Percentiles rank a stretch among this genome's conserved stretches.
Evolutionary conservation across 2,797 vertebrate genomes (phyloP).

Genomic region (Rallus crepitans): DNA sequence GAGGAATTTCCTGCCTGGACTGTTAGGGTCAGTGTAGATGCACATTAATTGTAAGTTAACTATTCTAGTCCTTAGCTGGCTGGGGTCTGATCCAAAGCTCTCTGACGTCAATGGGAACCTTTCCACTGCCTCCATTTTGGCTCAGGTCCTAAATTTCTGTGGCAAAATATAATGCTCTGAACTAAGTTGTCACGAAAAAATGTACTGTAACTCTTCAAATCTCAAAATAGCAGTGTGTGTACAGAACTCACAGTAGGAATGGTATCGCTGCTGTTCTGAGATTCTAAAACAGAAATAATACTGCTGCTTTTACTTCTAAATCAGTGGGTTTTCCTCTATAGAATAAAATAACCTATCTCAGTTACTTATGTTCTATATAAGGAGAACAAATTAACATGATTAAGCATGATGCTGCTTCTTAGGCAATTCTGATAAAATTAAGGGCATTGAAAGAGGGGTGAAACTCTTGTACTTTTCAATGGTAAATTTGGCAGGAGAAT

Average conservation of each 20-base stretch:
- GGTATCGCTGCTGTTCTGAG: neutral
- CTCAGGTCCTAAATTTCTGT: conserved; percentile 39
- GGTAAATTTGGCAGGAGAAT: neutral
- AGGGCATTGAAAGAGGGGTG: neutral
- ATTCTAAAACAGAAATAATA: neutral
- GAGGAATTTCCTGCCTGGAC: neutral
- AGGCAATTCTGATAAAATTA: conserved; percentile 25
- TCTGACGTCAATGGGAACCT: conserved; percentile 57
- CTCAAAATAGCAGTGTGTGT: conserved; percentile 34
- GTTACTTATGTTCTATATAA: neutral
- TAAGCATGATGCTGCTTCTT: neutral
- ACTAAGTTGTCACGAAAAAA: conserved; percentile 37
- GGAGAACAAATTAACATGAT: neutral
- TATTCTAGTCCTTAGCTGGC: neutral
- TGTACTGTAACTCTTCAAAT: conserved; percentile 8
- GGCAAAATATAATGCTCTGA: conserved; percentile 49
- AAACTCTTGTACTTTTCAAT: neutral
- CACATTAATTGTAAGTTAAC: conserved; percentile 41
- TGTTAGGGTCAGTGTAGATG: neutral
- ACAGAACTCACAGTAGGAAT: conserved; percentile 14
- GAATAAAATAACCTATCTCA: neutral
- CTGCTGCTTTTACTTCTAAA: neutral
- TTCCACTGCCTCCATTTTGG: conserved; percentile 52
- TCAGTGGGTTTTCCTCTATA: neutral
- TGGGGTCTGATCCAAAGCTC: conserved; percentile 49